Evolutionary conservation across 2,888 invertebrate species (phyloP).

Genomic region (Microchrysa polita): DNA sequence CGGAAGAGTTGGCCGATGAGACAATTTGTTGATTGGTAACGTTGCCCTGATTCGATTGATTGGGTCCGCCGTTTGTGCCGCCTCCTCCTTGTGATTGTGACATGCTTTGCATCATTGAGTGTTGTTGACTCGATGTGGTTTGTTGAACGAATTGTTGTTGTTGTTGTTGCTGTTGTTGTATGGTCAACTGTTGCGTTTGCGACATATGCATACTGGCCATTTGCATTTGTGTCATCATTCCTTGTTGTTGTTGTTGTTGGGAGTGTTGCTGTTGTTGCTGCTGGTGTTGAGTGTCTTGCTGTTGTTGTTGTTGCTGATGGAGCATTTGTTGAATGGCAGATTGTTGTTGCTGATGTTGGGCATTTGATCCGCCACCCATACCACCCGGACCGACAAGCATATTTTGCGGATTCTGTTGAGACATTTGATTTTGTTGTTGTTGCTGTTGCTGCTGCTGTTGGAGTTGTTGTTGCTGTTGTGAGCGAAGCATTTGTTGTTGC

Average conservation of each 20-base stretch:
- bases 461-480: slow-evolving; percentile 66
- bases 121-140: slow-evolving; percentile 59
- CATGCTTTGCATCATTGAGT: slow-evolving; percentile 59
- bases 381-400: slow-evolving; percentile 60
- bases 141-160: slow-evolving; percentile 62
- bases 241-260: slow-evolving; percentile 55
- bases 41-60: slow-evolving; percentile 33
- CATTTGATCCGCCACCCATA: slow-evolving; percentile 48
- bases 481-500: slow-evolving; percentile 65
- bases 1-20: slow-evolving; percentile 55
- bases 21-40: slow-evolving; percentile 52
- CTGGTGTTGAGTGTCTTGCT: slow-evolving; percentile 54
- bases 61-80: slow-evolving; percentile 31
- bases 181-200: slow-evolving; percentile 73
- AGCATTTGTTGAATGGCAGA: slow-evolving; percentile 63
- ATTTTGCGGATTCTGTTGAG: slow-evolving; percentile 52
- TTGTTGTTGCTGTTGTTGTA: slow-evolving; percentile 62
- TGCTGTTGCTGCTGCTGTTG: slow-evolving; percentile 63
- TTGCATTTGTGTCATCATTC: slow-evolving; percentile 64
- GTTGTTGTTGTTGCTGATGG: slow-evolving; percentile 59
- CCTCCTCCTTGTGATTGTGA: slow-evolving; percentile 51
- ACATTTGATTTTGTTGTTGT: slow-evolving; percentile 56
- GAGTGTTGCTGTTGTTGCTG: slow-evolving; percentile 56
- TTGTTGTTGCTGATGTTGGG: slow-evolving; percentile 51
- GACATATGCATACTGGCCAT: slow-evolving; percentile 76